Percentiles rank a stretch among this genome's conserved stretches.
Evolutionary conservation across 2,888 invertebrate genomes (phyloP).

Genomic region (Arge pagana): DNA sequence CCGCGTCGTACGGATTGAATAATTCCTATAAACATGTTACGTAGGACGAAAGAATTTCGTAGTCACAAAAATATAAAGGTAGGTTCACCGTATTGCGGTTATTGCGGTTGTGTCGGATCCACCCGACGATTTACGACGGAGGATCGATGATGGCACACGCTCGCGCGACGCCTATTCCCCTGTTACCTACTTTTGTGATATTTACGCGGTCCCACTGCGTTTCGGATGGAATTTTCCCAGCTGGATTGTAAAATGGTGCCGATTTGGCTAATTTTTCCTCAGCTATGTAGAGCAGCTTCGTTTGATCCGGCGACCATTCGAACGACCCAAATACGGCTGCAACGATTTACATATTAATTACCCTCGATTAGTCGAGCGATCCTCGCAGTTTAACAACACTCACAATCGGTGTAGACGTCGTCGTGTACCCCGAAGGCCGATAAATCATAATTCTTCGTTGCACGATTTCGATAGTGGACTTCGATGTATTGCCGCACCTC

Average conservation of each 20-base stretch:
- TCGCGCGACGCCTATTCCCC: too few relatives aligned
- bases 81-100: too few relatives aligned
- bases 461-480: conserved; percentile 68
- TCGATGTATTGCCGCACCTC: conserved; percentile 73
- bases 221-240: conserved; percentile 58
- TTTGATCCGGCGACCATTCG: conserved; percentile 76
- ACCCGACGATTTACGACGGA: too few relatives aligned
- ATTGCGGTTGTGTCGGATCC: too few relatives aligned
- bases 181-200: conserved; percentile 24
- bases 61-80: too few relatives aligned
- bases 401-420: conserved; percentile 78
- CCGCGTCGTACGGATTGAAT: too few relatives aligned
- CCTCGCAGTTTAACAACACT: too few relatives aligned
- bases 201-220: conserved; percentile 46
- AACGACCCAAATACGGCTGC: conserved; percentile 70
- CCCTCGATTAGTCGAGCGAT: too few relatives aligned
- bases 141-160: too few relatives aligned
- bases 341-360: too few relatives aligned
- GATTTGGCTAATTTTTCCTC: conserved; percentile 77
- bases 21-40: too few relatives aligned
- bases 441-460: conserved; percentile 71
- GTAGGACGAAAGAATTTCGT: too few relatives aligned
- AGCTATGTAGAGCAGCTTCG: conserved; percentile 76
- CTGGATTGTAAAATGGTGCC: conserved; percentile 75
- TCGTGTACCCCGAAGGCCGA: conserved; percentile 77